Conservation (phyloP, 1,140 invertebrate genomes). For the Akabosia matsudoensis region DNA sequence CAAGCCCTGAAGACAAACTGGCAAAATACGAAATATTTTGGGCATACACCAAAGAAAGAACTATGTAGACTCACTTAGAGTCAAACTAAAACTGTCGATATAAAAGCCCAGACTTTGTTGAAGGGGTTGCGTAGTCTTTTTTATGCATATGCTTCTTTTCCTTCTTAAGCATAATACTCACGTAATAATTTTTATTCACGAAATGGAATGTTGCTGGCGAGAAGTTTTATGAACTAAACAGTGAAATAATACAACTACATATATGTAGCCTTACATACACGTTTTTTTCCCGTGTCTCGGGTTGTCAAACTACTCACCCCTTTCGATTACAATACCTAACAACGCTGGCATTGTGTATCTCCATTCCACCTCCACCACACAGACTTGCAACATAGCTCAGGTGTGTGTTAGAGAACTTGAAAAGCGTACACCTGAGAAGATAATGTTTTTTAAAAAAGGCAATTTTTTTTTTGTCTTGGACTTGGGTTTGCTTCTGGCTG, state of each 20-base stretch:
- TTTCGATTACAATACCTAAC: background rate
- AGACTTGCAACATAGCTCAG: too few relatives aligned
- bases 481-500: background rate
- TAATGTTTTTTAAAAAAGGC: too few relatives aligned
- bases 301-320: background rate
- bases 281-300: background rate
- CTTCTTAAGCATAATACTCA: background rate
- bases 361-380: too few relatives aligned
- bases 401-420: background rate
- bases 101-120: background rate
- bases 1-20: background rate
- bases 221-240: background rate
- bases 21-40: background rate
- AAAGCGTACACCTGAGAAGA: background rate
- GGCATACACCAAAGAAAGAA: background rate
- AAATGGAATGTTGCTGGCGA: background rate
- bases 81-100: background rate
- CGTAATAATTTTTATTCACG: background rate
- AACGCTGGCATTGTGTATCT: too few relatives aligned
- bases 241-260: background rate
- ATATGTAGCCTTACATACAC: background rate
- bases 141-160: too few relatives aligned
- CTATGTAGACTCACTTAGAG: background rate
- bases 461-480: background rate
- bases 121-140: background rate